phyloP scores from a whole-genome alignment of 1,140 invertebrate species.

The Drosophila busckii region DNA sequence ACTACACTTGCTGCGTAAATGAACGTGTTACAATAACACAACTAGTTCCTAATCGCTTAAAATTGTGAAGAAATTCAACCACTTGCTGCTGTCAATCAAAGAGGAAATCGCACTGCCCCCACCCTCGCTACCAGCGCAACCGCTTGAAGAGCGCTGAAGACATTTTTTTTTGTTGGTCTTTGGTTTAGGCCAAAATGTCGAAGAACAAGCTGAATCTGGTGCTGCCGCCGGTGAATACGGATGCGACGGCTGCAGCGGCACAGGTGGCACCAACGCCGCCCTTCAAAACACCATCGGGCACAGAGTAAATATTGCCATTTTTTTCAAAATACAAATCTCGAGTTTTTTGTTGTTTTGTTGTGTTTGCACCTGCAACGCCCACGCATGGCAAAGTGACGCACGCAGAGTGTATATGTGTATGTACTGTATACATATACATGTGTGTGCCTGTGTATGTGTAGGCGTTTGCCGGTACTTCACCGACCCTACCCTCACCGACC shows the following conservation, averaged over 20 bases:
- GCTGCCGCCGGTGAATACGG: constrained; percentile 91
- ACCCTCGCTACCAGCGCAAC: too few species aligned
- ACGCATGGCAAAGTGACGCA: constrained; percentile 22
- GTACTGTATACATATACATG: neutral
- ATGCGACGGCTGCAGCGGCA: constrained; percentile 82
- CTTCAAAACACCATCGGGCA: constrained; percentile 82
- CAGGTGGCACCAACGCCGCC: constrained; percentile 85
- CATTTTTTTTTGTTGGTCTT: constrained; percentile 7
- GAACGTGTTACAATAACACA: too few species aligned
- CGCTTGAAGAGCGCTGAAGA: constrained; percentile 19
- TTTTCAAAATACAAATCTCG: constrained; percentile 15
- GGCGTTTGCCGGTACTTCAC: neutral
- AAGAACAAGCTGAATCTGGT: constrained; percentile 97
- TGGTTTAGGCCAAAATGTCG: constrained; percentile 82
- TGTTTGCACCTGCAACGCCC: constrained; percentile 7
- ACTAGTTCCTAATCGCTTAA: too few species aligned
- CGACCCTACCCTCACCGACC: neutral
- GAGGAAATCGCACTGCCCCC: too few species aligned
- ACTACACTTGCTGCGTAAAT: too few species aligned
- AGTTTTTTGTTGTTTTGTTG: constrained; percentile 14
- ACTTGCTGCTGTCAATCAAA: too few species aligned
- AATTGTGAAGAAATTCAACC: too few species aligned
- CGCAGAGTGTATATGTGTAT: neutral
- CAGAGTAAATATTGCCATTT: constrained; percentile 82
- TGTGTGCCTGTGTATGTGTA: neutral